phyloP scores from a whole-genome alignment of 2,888 invertebrate genomes.

The Amphipyra tragopoginis region DNA sequence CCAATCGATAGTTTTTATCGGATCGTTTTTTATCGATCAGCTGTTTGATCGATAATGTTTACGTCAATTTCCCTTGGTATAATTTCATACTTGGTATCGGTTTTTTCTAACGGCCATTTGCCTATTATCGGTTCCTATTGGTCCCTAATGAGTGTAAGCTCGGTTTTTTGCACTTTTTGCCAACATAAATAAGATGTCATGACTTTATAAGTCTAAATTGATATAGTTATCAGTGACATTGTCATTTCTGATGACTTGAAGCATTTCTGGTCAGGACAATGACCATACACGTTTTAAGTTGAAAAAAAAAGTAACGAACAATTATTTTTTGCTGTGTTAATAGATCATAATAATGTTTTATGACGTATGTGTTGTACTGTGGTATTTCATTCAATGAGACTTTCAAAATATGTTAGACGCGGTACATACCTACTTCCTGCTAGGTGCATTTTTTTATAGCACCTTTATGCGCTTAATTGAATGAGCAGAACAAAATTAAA shows the following conservation, averaged over 20 bases:
- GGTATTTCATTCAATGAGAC: constrained; percentile 37
- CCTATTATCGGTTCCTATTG: constrained; percentile 29
- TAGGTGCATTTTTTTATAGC: too few species aligned
- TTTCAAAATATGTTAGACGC: constrained; percentile 39
- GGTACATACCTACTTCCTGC: constrained; percentile 27
- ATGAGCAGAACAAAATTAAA: too few species aligned
- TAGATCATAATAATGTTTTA: constrained; percentile 27
- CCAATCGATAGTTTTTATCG: constrained; percentile 63
- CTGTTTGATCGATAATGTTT: constrained; percentile 65
- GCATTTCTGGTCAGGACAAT: constrained; percentile 44
- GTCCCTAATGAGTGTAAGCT: constrained; percentile 46
- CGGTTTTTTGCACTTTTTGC: constrained; percentile 51
- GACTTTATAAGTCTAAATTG: constrained; percentile 57
- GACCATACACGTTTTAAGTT: constrained; percentile 37
- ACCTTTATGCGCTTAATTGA: too few species aligned
- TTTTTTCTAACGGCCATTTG: constrained; percentile 49
- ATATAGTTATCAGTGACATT: constrained; percentile 62
- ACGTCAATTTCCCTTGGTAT: constrained; percentile 55
- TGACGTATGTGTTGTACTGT: constrained; percentile 36
- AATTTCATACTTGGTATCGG: constrained; percentile 40
- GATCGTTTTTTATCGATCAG: constrained; percentile 62
- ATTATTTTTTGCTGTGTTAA: constrained; percentile 34
- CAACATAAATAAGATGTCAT: constrained; percentile 57
- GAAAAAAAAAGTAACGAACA: constrained; percentile 28
- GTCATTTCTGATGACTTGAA: constrained; percentile 57